These are phyloP conservation scores for Rhopalosiphum maidis DNA, from an alignment of 1,140 invertebrate species.

Conservation along the genomic window DNA sequence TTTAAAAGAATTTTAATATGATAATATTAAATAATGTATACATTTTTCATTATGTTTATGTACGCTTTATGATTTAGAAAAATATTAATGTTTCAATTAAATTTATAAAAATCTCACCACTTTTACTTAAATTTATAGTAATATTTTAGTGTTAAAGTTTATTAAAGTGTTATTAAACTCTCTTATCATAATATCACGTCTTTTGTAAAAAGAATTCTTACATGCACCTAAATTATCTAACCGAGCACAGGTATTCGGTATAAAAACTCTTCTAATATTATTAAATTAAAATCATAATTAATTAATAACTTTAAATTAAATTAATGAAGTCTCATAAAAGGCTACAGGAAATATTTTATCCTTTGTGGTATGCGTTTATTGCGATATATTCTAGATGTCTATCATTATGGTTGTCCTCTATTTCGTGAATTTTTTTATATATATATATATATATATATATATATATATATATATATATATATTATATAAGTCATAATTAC, in stretches of 20 bases:
- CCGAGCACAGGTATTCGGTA: neutral
- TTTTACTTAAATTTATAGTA: neutral
- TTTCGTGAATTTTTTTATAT: neutral
- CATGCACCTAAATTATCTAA: neutral
- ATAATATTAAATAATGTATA: neutral
- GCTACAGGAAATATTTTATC: neutral
- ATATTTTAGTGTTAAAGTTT: neutral
- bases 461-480: neutral
- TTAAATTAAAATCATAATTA: neutral
- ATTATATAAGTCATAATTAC: neutral
- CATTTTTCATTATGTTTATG: neutral
- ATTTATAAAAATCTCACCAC: neutral
- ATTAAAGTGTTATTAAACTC: constrained; percentile 13
- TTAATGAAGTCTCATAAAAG: neutral
- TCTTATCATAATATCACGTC: neutral
- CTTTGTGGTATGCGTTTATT: neutral
- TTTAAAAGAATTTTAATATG: neutral
- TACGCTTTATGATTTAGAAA: neutral
- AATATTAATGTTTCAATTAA: too few species aligned
- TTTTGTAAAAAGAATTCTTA: neutral
- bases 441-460: neutral
- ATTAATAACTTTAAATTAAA: neutral
- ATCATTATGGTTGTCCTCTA: neutral
- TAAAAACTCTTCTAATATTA: neutral
- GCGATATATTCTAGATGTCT: neutral